Percentiles rank a stretch among this genome's conserved stretches.
Evolutionary conservation across 35 echinoderm and acorn worm genomes (phyloP).

Genomic region (Anneissia japonica): DNA sequence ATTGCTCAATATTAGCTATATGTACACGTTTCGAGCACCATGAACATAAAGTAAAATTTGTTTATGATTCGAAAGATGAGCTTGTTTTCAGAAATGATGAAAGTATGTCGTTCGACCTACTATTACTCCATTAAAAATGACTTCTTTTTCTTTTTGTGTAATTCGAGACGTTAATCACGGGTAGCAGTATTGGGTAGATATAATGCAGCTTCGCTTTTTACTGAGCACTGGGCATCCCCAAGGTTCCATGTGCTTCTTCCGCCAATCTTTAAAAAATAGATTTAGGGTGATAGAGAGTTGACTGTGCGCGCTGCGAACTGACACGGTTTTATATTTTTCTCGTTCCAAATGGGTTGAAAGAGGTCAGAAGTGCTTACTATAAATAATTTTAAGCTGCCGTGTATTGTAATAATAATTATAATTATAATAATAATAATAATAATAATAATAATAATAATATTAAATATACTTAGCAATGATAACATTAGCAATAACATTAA

Average conservation of each 20-base stretch:
- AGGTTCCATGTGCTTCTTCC: background rate
- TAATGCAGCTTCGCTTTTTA: background rate
- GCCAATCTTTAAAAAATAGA: background rate
- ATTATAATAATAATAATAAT: background rate
- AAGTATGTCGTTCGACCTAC: constrained; percentile 1
- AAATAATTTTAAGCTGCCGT: no score
- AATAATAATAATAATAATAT: no score
- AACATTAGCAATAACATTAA: no score
- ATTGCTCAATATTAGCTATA: background rate
- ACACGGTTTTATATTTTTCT: background rate
- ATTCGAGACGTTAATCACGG: background rate
- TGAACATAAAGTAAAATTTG: background rate
- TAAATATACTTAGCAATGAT: no score
- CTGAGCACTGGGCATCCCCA: background rate
- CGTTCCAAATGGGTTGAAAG: background rate
- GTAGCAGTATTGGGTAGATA: background rate
- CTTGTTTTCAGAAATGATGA: background rate
- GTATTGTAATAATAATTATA: background rate
- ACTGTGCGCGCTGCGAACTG: background rate
- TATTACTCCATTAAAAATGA: background rate
- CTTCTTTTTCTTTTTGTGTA: background rate
- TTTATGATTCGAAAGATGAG: background rate
- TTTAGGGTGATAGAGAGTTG: background rate
- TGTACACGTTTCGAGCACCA: background rate
- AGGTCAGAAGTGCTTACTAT: no score